Evolutionary conservation across 92 coral and sea anemone species (phyloP), one percentile per base, ranked within the genome.

Genomic region (Anthopleura xanthogrammica): DNA sequence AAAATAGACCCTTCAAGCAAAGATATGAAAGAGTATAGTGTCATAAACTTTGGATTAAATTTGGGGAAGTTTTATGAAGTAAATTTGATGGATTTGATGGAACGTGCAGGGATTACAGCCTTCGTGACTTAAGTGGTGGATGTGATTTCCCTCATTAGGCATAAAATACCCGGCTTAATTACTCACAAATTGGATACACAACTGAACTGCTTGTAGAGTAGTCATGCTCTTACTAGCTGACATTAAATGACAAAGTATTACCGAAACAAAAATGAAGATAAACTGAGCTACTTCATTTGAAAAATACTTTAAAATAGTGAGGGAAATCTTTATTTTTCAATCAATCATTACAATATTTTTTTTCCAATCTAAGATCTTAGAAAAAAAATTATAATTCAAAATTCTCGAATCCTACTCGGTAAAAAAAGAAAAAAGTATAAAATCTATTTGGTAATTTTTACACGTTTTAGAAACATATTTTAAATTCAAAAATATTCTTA

Each of bases 31-130:
- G 6, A 12, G 7, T 14, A 6, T 68, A 23, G 74, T 36, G 16
- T 0, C 16, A 68, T 23, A 68, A 68, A 68, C 29, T 50, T 8
- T 16, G 7, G 89, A 82, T 86, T 54, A 54, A 76, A 82, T 82
- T 86, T 76, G 43, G 41, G 50, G 58, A 20, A 48, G 72, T 54
- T 76, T 55, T 62, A 23, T 42, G 76, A 81, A 80, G 40, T 36
- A 75, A 43, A 52, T 52, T 55, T 54, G 82, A 77, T 86, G 82
- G 77, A 66, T 52, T 82, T 76, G 46, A 60, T 66, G 52, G 62
- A 9, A 80, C 20, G 62, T 62, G 14, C 60, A 65, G 60, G 57
- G 57, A 78, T 75, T 64, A 68, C 9, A 29, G 73, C 74, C 9
- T 74, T 62, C 86, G 76, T 85, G 56, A 46, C 75, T 22, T 17